phyloP scores from a whole-genome alignment of 2,888 invertebrate genomes.

The Temnothorax ravouxi region DNA sequence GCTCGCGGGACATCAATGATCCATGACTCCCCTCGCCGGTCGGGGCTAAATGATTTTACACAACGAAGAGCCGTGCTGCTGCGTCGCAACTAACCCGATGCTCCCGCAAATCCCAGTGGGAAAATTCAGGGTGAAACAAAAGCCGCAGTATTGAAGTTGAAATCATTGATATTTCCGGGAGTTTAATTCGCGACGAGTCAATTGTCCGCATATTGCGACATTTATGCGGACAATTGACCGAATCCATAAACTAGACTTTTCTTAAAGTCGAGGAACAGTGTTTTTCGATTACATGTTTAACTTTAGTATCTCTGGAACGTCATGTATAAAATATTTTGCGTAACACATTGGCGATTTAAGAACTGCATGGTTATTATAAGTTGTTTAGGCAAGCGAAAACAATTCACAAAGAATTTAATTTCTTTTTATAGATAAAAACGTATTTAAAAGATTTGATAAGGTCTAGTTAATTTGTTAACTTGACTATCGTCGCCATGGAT shows the following conservation, averaged over 20 bases:
- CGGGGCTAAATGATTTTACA: slow-evolving; percentile 72
- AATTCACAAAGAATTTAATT: neutral
- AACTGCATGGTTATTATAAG: neutral
- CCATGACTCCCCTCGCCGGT: slow-evolving; percentile 70
- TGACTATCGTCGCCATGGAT: neutral
- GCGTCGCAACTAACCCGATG: slow-evolving; percentile 29
- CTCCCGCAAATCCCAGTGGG: slow-evolving; percentile 23
- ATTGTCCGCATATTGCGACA: neutral
- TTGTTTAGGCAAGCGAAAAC: neutral
- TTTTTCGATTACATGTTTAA: neutral
- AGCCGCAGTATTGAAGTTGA: slow-evolving; percentile 6
- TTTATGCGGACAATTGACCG: neutral
- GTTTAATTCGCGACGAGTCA: neutral
- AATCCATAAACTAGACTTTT: neutral
- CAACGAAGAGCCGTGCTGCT: slow-evolving; percentile 41
- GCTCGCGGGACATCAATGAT: slow-evolving; percentile 71
- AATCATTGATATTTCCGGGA: neutral
- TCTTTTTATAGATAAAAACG: neutral
- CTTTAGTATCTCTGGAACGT: neutral
- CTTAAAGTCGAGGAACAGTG: neutral
- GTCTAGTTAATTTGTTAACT: neutral
- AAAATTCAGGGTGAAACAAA: slow-evolving; percentile 43
- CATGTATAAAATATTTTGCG: neutral
- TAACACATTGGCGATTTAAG: neutral
- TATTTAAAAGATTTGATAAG: neutral